Evolutionary conservation across 2,113 vertebrate genomes (phyloP).

Genomic region (Micromys minutus): DNA sequence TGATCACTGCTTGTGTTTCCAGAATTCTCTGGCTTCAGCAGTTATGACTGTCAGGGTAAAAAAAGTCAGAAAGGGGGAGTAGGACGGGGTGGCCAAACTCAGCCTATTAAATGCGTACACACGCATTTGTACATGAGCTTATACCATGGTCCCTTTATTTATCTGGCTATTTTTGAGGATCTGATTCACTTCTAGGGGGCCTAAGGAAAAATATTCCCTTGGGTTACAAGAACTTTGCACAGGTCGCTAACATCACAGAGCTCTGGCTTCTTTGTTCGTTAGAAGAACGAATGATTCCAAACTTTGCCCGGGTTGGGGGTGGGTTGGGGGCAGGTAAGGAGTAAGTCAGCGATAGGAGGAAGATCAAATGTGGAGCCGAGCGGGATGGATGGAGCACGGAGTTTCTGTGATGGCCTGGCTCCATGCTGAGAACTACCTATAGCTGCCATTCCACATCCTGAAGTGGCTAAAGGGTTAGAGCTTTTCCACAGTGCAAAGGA

Average conservation of each 20-base stretch:
- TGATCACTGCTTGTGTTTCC: slow-evolving; percentile 13
- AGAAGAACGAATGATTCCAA: neutral
- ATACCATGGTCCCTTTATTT: neutral
- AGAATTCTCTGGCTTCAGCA: neutral
- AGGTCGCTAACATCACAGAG: neutral
- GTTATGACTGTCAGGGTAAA: neutral
- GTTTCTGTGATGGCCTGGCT: neutral
- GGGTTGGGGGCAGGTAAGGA: too few relatives aligned
- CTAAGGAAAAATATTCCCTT: neutral
- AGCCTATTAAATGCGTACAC: neutral
- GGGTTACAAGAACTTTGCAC: neutral
- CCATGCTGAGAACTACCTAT: neutral
- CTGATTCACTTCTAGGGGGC: neutral
- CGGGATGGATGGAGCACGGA: neutral
- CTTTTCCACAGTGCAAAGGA: slow-evolving; percentile 50
- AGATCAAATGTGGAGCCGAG: neutral
- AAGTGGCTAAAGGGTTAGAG: neutral
- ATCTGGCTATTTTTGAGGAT: neutral
- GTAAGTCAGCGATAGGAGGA: neutral
- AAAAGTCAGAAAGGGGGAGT: neutral
- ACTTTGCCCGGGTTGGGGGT: neutral
- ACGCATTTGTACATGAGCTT: neutral
- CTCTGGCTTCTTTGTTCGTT: slow-evolving; percentile 13
- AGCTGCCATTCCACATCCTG: neutral
- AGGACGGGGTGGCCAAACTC: neutral